Evolutionary conservation across 2,888 invertebrate genomes (phyloP).

Genomic region (Endotricha flammealis): DNA sequence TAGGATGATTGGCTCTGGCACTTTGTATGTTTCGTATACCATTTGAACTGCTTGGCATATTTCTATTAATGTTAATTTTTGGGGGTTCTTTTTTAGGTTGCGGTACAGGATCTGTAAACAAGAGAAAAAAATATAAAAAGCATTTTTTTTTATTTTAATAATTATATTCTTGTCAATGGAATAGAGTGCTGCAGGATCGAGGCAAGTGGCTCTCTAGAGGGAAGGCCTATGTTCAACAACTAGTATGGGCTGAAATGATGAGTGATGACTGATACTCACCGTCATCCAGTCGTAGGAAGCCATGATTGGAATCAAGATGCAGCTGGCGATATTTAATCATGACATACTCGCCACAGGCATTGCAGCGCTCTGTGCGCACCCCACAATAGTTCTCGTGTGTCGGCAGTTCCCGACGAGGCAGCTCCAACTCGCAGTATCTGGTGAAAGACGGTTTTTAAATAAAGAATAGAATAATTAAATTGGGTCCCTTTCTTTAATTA

Average conservation of each 20-base stretch:
- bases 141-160: too few relatives aligned
- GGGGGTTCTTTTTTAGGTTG: constrained; percentile 39
- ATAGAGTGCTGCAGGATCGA: too few relatives aligned
- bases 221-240: too few relatives aligned
- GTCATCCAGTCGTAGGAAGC: constrained; percentile 79
- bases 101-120: constrained; percentile 63
- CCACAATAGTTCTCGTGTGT: constrained; percentile 85
- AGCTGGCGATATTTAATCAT: constrained; percentile 83
- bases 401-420: constrained; percentile 78
- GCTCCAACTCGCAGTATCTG: constrained; percentile 80
- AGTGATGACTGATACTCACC: too few relatives aligned
- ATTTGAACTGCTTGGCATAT: constrained; percentile 2
- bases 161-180: too few relatives aligned
- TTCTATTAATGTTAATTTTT: constrained; percentile 5
- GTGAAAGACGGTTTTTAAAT: too few relatives aligned
- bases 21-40: constrained; percentile 1
- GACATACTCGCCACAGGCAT: constrained; percentile 82
- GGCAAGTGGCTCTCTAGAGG: too few relatives aligned
- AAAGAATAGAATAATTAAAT: too few relatives aligned
- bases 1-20: constrained; percentile 9
- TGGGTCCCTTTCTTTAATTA: too few relatives aligned
- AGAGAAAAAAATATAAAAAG: neutral
- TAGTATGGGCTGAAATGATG: too few relatives aligned
- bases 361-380: constrained; percentile 82
- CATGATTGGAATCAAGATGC: constrained; percentile 82